A percentile compares a stretch with the other conserved stretches of the same genome.
Conservation (phyloP, 2,113 vertebrate species). For the Sylvietta virens region DNA sequence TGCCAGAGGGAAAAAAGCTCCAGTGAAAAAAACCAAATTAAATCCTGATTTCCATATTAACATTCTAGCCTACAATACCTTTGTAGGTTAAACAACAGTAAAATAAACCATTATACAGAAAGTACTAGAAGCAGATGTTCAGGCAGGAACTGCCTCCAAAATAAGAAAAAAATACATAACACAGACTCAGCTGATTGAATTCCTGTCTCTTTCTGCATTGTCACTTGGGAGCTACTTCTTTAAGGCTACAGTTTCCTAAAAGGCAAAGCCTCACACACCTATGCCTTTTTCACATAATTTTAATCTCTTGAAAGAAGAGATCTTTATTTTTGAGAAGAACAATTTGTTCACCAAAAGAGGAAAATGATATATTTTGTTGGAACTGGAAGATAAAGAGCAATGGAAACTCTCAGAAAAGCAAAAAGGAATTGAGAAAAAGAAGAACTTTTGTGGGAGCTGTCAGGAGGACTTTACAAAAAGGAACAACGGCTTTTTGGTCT, state of each 20-base stretch:
- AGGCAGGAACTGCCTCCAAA: not conserved
- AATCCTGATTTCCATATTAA: not conserved
- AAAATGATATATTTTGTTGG: not conserved
- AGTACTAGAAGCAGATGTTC: not conserved
- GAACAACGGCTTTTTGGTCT: conserved; percentile 10
- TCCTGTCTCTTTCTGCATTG: not conserved
- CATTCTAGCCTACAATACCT: not conserved
- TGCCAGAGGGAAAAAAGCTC: not conserved
- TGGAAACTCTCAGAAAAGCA: conserved; percentile 9
- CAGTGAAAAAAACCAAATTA: not conserved
- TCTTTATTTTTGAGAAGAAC: not conserved
- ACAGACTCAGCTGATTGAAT: not conserved
- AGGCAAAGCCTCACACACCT: not conserved
- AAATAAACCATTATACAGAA: not conserved
- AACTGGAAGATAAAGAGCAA: not conserved
- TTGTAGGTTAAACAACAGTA: not conserved
- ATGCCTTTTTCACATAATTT: not conserved
- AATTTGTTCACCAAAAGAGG: not conserved
- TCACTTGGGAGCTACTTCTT: not conserved
- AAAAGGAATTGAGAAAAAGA: conserved; percentile 16
- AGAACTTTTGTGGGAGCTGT: not conserved
- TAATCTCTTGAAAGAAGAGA: not conserved
- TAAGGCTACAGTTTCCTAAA: not conserved
- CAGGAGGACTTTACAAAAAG: conserved; percentile 1
- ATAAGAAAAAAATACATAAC: not conserved